Percentiles rank a stretch among this genome's conserved stretches.
These are phyloP conservation scores for Dasypus novemcinctus DNA, from an alignment of 2,113 vertebrate species.

Conservation along the genomic window DNA sequence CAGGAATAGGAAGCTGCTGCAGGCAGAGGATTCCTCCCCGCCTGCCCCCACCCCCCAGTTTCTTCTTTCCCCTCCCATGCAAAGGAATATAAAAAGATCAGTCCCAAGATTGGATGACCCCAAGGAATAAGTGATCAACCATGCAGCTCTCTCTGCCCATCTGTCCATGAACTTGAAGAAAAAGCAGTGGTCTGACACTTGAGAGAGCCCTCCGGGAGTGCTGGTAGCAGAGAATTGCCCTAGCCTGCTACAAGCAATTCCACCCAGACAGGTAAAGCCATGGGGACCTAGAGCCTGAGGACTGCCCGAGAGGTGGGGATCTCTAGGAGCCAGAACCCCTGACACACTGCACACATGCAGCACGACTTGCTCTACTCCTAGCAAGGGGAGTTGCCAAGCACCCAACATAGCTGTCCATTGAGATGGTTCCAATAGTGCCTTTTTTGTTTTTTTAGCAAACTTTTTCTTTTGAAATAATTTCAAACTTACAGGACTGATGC, in stretches of 20 bases:
- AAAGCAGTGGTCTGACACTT: not conserved
- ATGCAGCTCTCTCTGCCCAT: not conserved
- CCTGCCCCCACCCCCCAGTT: too few relatives aligned
- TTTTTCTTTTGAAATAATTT: too few relatives aligned
- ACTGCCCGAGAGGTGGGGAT: not conserved
- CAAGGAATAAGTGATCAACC: not conserved
- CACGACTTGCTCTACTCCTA: not conserved
- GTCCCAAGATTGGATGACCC: not conserved
- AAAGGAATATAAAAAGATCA: not conserved
- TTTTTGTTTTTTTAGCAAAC: too few relatives aligned
- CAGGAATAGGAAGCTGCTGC: not conserved
- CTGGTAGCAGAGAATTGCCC: not conserved
- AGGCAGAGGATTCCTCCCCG: not conserved
- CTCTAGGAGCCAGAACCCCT: not conserved
- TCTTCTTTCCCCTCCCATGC: not conserved
- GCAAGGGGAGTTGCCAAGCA: not conserved
- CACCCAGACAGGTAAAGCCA: not conserved
- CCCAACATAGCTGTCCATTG: not conserved
- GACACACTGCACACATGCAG: not conserved
- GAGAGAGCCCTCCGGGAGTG: not conserved
- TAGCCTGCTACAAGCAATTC: not conserved
- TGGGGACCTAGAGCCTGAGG: not conserved
- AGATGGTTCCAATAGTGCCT: not conserved
- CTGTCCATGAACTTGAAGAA: not conserved
- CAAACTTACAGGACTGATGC: too few relatives aligned